phyloP scores from a whole-genome alignment of 2,113 vertebrate species.

The Crotalus tigris region DNA sequence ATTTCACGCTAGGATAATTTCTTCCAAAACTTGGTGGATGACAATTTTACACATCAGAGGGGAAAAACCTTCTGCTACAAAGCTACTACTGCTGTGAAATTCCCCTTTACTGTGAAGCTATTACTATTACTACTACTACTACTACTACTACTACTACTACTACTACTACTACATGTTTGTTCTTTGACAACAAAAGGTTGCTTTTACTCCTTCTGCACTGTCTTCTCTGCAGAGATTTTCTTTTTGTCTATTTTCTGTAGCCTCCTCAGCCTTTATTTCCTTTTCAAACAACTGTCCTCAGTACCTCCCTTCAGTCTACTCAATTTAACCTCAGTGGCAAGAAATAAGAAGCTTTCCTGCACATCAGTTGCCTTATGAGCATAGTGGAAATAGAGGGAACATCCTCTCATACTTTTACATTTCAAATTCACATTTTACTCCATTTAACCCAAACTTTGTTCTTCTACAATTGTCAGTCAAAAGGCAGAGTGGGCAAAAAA shows the following conservation, averaged over 20 bases:
- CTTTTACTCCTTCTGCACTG: neutral
- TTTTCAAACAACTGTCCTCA: neutral
- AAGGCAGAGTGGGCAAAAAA: neutral
- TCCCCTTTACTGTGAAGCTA: neutral
- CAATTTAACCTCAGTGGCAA: neutral
- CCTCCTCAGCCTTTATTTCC: neutral
- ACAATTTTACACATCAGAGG: neutral
- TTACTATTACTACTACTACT: neutral
- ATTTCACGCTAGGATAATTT: neutral
- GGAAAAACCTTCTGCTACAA: neutral
- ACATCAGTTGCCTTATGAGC: slow-evolving; percentile 2
- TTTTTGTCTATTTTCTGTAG: neutral
- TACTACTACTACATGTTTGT: neutral
- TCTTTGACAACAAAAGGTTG: neutral
- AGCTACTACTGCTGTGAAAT: neutral
- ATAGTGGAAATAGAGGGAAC: slow-evolving; percentile 3
- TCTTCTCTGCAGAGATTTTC: neutral
- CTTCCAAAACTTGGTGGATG: neutral
- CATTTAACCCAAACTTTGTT: slow-evolving; percentile 8
- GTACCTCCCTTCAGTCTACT: neutral
- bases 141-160: too few relatives aligned
- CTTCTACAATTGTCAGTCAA: slow-evolving; percentile 4
- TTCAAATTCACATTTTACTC: slow-evolving; percentile 24
- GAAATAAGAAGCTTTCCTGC: neutral
- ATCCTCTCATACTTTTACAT: slow-evolving; percentile 5